Percentiles rank a stretch among this genome's conserved stretches.
phyloP scores from a whole-genome alignment of 2,888 invertebrate species.

The Pandemis corylana region DNA sequence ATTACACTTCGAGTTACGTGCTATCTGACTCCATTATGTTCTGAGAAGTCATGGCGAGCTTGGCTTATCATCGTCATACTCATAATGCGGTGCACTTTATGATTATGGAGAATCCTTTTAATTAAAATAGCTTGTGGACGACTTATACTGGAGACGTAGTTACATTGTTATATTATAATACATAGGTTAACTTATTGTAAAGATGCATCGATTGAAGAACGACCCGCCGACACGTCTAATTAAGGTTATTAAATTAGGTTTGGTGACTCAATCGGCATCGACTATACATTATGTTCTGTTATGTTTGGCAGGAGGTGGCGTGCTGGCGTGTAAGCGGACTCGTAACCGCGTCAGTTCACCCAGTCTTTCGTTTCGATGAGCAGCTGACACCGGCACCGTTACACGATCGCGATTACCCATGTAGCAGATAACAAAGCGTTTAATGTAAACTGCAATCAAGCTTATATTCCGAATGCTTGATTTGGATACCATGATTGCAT shows the following conservation, averaged over 20 bases:
- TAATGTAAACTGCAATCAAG: background rate
- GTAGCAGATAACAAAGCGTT: constrained; percentile 48
- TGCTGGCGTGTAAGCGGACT: constrained; percentile 48
- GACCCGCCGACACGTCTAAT: constrained; percentile 5
- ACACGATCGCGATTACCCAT: constrained; percentile 60
- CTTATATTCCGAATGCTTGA: constrained; percentile 35
- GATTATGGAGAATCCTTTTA: constrained; percentile 33
- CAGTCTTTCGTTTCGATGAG: constrained; percentile 66
- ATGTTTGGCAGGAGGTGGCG: constrained; percentile 18
- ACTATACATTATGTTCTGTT: constrained; percentile 25
- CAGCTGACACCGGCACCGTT: constrained; percentile 68
- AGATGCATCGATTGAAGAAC: constrained; percentile 3
- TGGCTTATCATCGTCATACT: constrained; percentile 47
- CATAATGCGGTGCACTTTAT: constrained; percentile 56
- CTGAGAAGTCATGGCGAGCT: constrained; percentile 53
- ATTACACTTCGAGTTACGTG: constrained; percentile 54
- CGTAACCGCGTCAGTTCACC: constrained; percentile 59
- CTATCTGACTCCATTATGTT: constrained; percentile 54
- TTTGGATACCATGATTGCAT: constrained; percentile 17
- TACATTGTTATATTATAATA: background rate
- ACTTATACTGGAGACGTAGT: background rate
- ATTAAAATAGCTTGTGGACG: constrained; percentile 31
- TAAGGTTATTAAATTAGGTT: constrained; percentile 28
- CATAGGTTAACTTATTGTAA: constrained; percentile 1
- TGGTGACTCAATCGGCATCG: constrained; percentile 23